Conservation (phyloP, 2,797 vertebrate genomes). For the Lithobates sylvaticus region DNA sequence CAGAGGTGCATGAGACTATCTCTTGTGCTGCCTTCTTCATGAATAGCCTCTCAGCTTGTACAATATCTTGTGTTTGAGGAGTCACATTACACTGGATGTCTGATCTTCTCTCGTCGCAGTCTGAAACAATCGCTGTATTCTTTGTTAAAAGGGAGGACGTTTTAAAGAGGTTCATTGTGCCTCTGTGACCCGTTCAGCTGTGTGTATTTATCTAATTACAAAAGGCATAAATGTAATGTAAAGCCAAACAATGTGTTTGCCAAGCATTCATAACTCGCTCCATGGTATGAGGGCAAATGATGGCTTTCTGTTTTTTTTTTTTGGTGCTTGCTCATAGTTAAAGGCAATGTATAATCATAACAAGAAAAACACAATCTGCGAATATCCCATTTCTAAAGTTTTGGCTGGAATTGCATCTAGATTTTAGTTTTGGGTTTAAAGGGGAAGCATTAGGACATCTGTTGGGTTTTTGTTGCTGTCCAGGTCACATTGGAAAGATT, state of each 20-base stretch:
- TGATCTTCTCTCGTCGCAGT: conserved; percentile 33
- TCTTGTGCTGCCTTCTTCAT: conserved; percentile 43
- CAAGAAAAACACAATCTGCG: too few relatives aligned
- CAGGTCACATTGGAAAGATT: too few relatives aligned
- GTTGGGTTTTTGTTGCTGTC: too few relatives aligned
- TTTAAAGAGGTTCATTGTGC: conserved; percentile 57
- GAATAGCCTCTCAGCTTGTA: conserved; percentile 12
- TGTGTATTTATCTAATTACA: conserved; percentile 60
- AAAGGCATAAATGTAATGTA: conserved; percentile 58
- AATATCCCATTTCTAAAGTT: too few relatives aligned
- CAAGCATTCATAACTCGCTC: conserved; percentile 55
- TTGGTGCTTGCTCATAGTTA: too few relatives aligned
- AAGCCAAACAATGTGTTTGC: conserved; percentile 58
- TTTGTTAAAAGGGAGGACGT: conserved; percentile 43
- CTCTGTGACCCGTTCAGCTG: conserved; percentile 57
- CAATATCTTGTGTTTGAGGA: conserved; percentile 19
- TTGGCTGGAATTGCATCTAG: too few relatives aligned
- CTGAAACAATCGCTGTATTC: conserved; percentile 52
- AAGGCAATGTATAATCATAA: too few relatives aligned
- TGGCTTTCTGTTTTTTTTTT: too few relatives aligned
- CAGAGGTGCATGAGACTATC: conserved; percentile 22
- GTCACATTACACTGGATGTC: conserved; percentile 44
- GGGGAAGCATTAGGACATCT: too few relatives aligned
- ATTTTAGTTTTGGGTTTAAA: too few relatives aligned
- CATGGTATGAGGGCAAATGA: conserved; percentile 8